Base-by-base conservation (phyloP, 2,888 invertebrate genomes). In the Diplolepis rosae region DNA sequence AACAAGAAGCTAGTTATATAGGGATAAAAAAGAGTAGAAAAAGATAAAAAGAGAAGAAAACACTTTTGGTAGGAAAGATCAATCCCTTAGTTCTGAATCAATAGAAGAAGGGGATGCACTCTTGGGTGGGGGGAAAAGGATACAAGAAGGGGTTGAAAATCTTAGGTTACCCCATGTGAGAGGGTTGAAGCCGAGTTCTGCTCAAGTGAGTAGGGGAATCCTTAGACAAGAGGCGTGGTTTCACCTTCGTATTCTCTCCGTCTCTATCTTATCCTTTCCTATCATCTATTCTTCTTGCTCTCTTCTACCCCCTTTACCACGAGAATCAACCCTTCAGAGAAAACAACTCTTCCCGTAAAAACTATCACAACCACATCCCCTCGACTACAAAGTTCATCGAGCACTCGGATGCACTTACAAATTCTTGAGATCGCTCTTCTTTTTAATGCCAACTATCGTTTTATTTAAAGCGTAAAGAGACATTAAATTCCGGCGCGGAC, bases 211-310 rank as follows among this genome's bases (percentile, higher is more conserved):
- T 72, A 75, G 68, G 71, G 79, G 87, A 85, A 83, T 86, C 87
- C 87, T 87, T 87, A 87, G 88, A 88, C 85, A 85, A 85, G 87
- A 88, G 88, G 88, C 88, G 88, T 88, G 88, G 88, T 83, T 83
- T 78, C 82, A 80, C 82, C 82, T 79, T 79, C 77, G 74, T 72
- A 75, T 72, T 74, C 69, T 72, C 71, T 61, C 68, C 70, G 13
- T 68, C 76, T 61, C 69, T 65, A 48, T 69, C 54, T 75, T 77
- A 22, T 71, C 1, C 15, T 3, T 11, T 39, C 13, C 1, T 7
- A 13, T n/a, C 15, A n/a, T 13, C 51, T 18, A 42, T 69, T 54
- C 22, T 18, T 18, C 52, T 24, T 52, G 69, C 74, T 56, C 69
- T 65, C 74, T 74, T 72, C 72, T 56, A 35, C 69, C 72, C 68